These are phyloP conservation scores for Drosophila macrospina DNA, from an alignment of 2,888 invertebrate genomes.

Conservation along the genomic window DNA sequence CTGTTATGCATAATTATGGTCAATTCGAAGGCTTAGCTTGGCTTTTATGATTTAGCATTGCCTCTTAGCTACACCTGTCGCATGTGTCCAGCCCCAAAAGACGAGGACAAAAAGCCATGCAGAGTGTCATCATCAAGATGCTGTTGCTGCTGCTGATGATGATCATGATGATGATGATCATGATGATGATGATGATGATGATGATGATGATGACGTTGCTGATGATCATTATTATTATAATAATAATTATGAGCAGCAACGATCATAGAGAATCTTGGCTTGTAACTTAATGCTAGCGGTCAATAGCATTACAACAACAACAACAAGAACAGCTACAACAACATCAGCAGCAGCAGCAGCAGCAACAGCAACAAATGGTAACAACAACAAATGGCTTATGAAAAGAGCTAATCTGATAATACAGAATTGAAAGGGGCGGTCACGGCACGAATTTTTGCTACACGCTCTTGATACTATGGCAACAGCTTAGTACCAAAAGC, in stretches of 20 bases:
- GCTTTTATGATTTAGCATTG: slow-evolving; percentile 30
- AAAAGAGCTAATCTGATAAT: slow-evolving; percentile 81
- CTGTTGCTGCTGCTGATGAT: background rate
- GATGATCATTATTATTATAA: slow-evolving; percentile 26
- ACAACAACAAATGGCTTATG: slow-evolving; percentile 67
- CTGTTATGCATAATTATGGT: slow-evolving; percentile 48
- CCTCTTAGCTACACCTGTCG: slow-evolving; percentile 48
- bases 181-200: slow-evolving; percentile 18
- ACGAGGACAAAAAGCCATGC: slow-evolving; percentile 20
- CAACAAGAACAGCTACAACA: slow-evolving; percentile 37
- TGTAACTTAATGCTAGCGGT: slow-evolving; percentile 74
- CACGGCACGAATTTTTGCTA: slow-evolving; percentile 80
- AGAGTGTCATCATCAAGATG: slow-evolving; percentile 23
- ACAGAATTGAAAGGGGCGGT: slow-evolving; percentile 83
- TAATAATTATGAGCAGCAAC: slow-evolving; percentile 41
- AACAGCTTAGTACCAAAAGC: slow-evolving; percentile 37
- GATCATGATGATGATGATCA: too few species aligned
- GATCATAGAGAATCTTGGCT: slow-evolving; percentile 55
- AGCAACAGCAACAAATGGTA: slow-evolving; percentile 22
- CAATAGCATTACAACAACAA: slow-evolving; percentile 63
- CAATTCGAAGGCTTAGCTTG: slow-evolving; percentile 41
- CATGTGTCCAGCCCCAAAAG: slow-evolving; percentile 28
- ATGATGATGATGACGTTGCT: slow-evolving; percentile 16
- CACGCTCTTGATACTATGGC: slow-evolving; percentile 71
- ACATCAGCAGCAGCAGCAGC: slow-evolving; percentile 24